phyloP scores from a whole-genome alignment of 2,797 vertebrate species.

The Sciurus vulgaris region DNA sequence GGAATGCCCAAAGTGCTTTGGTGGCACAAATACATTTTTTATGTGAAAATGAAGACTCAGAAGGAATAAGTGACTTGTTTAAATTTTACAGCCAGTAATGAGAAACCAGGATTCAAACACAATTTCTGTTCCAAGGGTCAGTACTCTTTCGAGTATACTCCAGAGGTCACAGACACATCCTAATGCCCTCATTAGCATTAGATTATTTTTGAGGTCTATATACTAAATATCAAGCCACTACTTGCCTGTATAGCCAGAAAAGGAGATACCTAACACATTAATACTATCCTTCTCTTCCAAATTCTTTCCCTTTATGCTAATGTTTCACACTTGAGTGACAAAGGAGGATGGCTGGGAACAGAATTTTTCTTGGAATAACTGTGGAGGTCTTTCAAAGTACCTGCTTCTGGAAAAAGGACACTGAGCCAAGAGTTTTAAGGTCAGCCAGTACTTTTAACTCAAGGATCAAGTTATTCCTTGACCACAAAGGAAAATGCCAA shows the following conservation, averaged over 20 bases:
- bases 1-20: slow-evolving; percentile 51
- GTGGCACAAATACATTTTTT: slow-evolving; percentile 34
- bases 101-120: slow-evolving; percentile 45
- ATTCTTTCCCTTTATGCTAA: slow-evolving; percentile 34
- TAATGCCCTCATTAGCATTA: background rate
- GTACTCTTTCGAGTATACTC: background rate
- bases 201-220: slow-evolving; percentile 44
- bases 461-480: slow-evolving; percentile 59
- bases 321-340: slow-evolving; percentile 16
- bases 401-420: slow-evolving; percentile 56
- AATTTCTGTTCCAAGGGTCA: background rate
- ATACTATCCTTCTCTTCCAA: slow-evolving; percentile 46
- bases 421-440: slow-evolving; percentile 54
- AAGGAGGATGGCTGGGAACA: background rate
- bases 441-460: slow-evolving; percentile 41
- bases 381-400: slow-evolving; percentile 56
- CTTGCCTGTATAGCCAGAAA: background rate
- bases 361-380: slow-evolving; percentile 56
- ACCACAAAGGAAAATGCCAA: slow-evolving; percentile 50
- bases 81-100: slow-evolving; percentile 47
- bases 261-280: slow-evolving; percentile 22
- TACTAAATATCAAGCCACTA: slow-evolving; percentile 19
- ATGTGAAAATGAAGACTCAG: slow-evolving; percentile 54
- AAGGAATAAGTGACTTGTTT: slow-evolving; percentile 57
- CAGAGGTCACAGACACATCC: background rate